Conservation (phyloP, 1,140 invertebrate genomes). For the Drosophila teissieri region DNA sequence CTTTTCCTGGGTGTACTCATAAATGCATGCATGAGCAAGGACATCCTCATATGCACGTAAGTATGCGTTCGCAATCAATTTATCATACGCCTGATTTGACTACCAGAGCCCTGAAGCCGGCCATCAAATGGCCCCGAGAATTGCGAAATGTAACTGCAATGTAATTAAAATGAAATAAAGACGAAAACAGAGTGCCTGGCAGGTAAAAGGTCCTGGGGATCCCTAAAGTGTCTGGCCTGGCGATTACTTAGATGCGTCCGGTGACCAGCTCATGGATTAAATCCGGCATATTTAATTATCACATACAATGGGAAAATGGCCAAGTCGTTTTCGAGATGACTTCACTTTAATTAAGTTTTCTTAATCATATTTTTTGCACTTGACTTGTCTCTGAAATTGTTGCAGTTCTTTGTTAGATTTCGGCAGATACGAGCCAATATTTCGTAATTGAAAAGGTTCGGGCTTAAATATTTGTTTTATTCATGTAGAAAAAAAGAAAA, state of each 20-base stretch:
- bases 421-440: neutral
- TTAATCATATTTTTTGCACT: slow-evolving; percentile 29
- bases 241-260: slow-evolving; percentile 25
- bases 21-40: slow-evolving; percentile 14
- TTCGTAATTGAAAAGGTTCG: neutral
- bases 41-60: slow-evolving; percentile 11
- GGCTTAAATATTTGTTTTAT: neutral
- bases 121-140: slow-evolving; percentile 19
- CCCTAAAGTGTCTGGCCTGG: neutral
- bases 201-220: slow-evolving; percentile 11
- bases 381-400: neutral
- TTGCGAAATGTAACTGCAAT: slow-evolving; percentile 59
- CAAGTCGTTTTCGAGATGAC: slow-evolving; percentile 34
- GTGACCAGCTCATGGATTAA: slow-evolving; percentile 15
- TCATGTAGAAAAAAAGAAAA: neutral
- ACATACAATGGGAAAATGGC: slow-evolving; percentile 19
- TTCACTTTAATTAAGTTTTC: slow-evolving; percentile 23
- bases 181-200: slow-evolving; percentile 19
- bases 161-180: slow-evolving; percentile 77
- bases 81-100: slow-evolving; percentile 73
- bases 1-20: neutral
- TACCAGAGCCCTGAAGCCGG: slow-evolving; percentile 28
- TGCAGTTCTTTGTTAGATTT: neutral
- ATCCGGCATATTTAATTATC: slow-evolving; percentile 42
- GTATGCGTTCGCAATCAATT: slow-evolving; percentile 67